Percentiles rank a stretch among this genome's conserved stretches.
Conservation (phyloP, 2,113 vertebrate genomes). For the Pantherophis guttatus region DNA sequence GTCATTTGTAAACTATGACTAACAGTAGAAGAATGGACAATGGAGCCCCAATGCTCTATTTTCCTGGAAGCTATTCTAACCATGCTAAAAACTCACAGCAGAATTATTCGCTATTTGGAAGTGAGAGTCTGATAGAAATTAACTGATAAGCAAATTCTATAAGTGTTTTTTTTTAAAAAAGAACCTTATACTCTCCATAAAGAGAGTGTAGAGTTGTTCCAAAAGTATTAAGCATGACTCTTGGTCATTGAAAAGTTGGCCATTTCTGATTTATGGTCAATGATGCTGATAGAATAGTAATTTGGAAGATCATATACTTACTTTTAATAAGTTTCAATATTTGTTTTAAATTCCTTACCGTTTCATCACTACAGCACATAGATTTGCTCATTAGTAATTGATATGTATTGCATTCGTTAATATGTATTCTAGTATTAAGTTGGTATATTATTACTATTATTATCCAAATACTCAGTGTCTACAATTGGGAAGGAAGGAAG, state of each 20-base stretch:
- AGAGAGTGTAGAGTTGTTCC: background rate
- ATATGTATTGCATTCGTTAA: background rate
- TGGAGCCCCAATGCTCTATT: background rate
- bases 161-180: background rate
- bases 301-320: background rate
- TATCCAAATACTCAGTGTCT: background rate
- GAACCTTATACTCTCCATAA: background rate
- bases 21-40: background rate
- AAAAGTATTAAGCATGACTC: background rate
- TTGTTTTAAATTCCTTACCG: background rate
- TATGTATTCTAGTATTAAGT: background rate
- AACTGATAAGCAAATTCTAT: background rate
- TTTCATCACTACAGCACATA: background rate
- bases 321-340: background rate
- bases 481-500: background rate
- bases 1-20: background rate
- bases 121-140: background rate
- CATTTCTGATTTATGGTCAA: background rate
- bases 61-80: background rate
- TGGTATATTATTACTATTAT: background rate
- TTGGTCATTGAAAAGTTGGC: background rate
- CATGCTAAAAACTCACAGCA: background rate
- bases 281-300: background rate
- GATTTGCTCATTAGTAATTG: background rate
- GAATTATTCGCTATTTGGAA: background rate